Evolutionary conservation across 2,888 invertebrate genomes (phyloP).

Genomic region (Smittia aterrima): DNA sequence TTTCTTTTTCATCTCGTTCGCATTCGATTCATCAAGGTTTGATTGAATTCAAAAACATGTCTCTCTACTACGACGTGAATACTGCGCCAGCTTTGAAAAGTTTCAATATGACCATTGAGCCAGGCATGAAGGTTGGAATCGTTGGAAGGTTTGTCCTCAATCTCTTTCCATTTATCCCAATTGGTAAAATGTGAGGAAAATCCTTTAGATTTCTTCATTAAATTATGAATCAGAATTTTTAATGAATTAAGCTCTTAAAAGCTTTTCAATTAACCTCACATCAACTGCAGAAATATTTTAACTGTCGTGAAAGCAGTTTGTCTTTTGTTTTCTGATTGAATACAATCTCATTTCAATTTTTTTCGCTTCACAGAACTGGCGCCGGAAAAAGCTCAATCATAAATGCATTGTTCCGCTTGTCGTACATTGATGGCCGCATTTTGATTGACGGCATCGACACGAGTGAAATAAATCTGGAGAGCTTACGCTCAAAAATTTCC

Average conservation of each 20-base stretch:
- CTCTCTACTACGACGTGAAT: conserved; percentile 60
- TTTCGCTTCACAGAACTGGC: conserved; percentile 75
- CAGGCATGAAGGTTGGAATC: conserved; percentile 51
- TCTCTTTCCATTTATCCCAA: conserved; percentile 35
- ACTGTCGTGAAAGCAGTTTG: not conserved
- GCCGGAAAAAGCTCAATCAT: conserved; percentile 80
- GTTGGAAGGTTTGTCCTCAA: conserved; percentile 61
- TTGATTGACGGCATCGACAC: conserved; percentile 69
- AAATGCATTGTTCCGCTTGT: conserved; percentile 73
- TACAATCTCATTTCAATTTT: conserved; percentile 17
- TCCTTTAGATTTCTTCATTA: no score
- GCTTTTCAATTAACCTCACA: no score
- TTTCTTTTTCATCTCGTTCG: conserved; percentile 53
- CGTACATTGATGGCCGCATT: conserved; percentile 68
- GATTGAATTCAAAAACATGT: conserved; percentile 58
- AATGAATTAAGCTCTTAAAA: no score
- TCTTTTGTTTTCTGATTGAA: not conserved
- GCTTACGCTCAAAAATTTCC: conserved; percentile 57
- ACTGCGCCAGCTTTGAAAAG: conserved; percentile 69
- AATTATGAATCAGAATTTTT: no score
- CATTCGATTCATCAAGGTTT: conserved; percentile 48
- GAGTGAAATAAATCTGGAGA: conserved; percentile 55
- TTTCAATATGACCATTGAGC: conserved; percentile 65
- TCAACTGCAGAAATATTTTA: not conserved
- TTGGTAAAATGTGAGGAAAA: not conserved